Percentiles rank a stretch among this genome's conserved stretches.
phyloP scores from a whole-genome alignment of 2,113 vertebrate species.

The Callipepla californica region DNA sequence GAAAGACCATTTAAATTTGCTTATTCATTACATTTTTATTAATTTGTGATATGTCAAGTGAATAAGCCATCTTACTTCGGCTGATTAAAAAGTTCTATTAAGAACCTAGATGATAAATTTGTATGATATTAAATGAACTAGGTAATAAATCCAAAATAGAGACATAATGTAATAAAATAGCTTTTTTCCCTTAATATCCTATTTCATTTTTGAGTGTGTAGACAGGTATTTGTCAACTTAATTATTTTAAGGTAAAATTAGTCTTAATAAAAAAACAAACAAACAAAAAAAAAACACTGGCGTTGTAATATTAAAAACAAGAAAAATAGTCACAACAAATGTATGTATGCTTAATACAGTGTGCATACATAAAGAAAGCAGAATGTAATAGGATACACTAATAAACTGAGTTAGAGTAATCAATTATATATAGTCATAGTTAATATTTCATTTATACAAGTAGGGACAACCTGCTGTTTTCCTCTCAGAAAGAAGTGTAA shows the following conservation, averaged over 20 bases:
- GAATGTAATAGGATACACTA: not conserved
- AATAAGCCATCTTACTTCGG: not conserved
- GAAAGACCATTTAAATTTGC: constrained; percentile 20
- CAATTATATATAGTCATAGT: not conserved
- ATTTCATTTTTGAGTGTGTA: constrained; percentile 11
- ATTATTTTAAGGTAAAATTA: constrained; percentile 36
- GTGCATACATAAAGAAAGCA: not conserved
- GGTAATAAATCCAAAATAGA: constrained; percentile 57
- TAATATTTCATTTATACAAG: not conserved
- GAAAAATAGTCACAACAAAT: not conserved
- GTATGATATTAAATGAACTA: constrained; percentile 15
- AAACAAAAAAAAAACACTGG: not conserved
- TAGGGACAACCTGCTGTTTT: not conserved
- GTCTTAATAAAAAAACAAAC: not conserved
- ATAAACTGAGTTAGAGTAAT: not conserved
- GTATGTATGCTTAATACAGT: not conserved
- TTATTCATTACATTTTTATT: constrained; percentile 40
- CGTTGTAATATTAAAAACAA: not conserved
- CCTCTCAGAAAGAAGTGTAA: not conserved
- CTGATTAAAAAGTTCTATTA: constrained; percentile 59
- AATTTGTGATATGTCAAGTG: constrained; percentile 53
- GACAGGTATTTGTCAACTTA: constrained; percentile 39
- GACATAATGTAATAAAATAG: constrained; percentile 33
- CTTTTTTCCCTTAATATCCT: constrained; percentile 25
- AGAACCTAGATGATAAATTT: constrained; percentile 34